Evolutionary conservation across 2,797 vertebrate species (phyloP).

Genomic region (Columba guinea): DNA sequence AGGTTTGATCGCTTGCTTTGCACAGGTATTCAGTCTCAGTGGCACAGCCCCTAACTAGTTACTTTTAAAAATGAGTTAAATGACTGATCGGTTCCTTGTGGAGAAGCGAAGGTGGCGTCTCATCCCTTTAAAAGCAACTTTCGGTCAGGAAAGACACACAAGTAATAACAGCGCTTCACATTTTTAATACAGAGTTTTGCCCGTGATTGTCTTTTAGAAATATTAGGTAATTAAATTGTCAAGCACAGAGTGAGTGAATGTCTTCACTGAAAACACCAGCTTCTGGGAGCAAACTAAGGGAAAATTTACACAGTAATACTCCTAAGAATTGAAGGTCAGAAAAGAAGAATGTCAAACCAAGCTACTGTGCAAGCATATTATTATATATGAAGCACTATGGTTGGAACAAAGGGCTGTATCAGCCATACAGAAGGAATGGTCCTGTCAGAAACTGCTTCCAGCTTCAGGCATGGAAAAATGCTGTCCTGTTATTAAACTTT

Average conservation of each 20-base stretch:
- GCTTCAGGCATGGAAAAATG: neutral
- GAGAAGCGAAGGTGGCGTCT: rapidly evolving
- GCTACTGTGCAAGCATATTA: neutral
- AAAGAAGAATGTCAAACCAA: neutral
- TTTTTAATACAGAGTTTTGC: neutral
- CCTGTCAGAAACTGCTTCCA: neutral
- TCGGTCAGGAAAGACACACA: neutral
- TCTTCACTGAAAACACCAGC: neutral
- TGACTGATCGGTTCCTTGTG: neutral
- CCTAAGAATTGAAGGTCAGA: neutral
- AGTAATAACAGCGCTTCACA: neutral
- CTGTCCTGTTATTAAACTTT: neutral
- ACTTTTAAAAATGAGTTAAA: neutral
- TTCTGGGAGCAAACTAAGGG: neutral
- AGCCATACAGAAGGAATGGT: neutral
- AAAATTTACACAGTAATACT: neutral
- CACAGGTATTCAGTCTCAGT: neutral
- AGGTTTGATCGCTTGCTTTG: neutral
- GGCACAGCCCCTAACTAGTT: neutral
- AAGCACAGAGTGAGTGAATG: neutral
- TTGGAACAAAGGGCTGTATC: neutral
- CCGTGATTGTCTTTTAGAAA: neutral
- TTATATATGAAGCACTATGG: neutral
- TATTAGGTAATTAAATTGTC: slow-evolving; percentile 16
- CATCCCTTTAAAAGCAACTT: neutral